Conservation (phyloP, 2,113 vertebrate species). For the Octodon degus region DNA sequence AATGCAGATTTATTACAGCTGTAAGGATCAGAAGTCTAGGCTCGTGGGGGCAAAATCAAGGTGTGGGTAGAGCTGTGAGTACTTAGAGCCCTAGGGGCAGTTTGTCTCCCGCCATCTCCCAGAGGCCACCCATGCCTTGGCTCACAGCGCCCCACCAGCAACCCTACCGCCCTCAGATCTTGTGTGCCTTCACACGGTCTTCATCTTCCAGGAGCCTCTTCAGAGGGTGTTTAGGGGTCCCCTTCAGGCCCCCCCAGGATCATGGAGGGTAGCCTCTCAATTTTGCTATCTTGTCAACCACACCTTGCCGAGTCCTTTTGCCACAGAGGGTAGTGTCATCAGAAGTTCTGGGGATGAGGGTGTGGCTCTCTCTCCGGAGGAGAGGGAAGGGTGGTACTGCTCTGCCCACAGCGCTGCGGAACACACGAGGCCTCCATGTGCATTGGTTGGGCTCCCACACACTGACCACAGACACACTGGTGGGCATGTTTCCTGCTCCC, state of each 20-base stretch:
- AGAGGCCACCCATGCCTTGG: neutral
- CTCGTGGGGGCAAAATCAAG: neutral
- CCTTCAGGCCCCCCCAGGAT: neutral
- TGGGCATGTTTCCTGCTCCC: accelerated
- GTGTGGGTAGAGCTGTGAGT: neutral
- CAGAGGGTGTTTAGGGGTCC: neutral
- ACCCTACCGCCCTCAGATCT: accelerated
- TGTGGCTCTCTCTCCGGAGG: neutral
- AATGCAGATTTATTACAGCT: neutral
- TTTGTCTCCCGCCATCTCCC: neutral
- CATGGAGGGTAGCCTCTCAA: neutral
- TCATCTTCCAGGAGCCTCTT: neutral
- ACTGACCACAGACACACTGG: neutral
- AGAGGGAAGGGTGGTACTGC: accelerated
- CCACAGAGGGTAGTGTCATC: neutral
- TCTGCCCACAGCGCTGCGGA: neutral
- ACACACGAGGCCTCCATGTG: neutral
- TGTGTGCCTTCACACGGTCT: neutral
- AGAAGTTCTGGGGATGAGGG: neutral
- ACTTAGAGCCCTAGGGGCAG: neutral
- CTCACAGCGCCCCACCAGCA: neutral
- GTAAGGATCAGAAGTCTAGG: neutral
- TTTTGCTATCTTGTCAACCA: neutral
- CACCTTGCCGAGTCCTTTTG: neutral
- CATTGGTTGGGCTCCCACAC: neutral